Evolutionary conservation across 2,888 invertebrate genomes (phyloP).

Genomic region (Trichogramma dendrolimi): DNA sequence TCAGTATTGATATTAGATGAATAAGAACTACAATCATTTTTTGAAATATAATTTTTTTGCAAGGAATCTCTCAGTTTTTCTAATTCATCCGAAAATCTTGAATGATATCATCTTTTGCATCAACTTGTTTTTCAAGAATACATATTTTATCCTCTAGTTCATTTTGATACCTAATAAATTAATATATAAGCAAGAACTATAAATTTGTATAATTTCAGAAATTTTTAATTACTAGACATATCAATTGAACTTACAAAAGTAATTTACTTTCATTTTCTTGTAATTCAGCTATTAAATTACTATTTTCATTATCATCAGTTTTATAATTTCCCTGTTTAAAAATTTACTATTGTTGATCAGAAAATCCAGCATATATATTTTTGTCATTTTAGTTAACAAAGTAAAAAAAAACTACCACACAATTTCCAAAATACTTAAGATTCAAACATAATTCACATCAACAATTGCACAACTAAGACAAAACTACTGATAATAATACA

Average conservation of each 20-base stretch:
- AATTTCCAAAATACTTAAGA: background rate
- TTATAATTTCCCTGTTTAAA: conserved; percentile 37
- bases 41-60: conserved; percentile 26
- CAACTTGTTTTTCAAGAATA: conserved; percentile 36
- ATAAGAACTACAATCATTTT: background rate
- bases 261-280: conserved; percentile 5
- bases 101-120: conserved; percentile 37
- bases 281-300: conserved; percentile 34
- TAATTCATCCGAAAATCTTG: conserved; percentile 35
- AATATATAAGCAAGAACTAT: background rate
- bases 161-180: conserved; percentile 34
- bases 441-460: background rate
- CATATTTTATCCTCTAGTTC: conserved; percentile 37
- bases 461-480: background rate
- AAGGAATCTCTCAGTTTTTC: conserved; percentile 37
- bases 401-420: background rate
- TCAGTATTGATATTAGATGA: no score
- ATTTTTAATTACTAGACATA: background rate
- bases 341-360: conserved; percentile 17
- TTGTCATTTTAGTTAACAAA: background rate
- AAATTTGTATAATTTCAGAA: conserved; percentile 2
- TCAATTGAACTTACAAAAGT: conserved; percentile 10
- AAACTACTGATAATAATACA: background rate
- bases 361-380: conserved; percentile 1
- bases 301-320: conserved; percentile 37